A percentile compares a stretch with the other conserved stretches of the same genome.
Evolutionary conservation across 2,888 invertebrate species (phyloP).

Genomic region (Lamellibrachia satsuma): DNA sequence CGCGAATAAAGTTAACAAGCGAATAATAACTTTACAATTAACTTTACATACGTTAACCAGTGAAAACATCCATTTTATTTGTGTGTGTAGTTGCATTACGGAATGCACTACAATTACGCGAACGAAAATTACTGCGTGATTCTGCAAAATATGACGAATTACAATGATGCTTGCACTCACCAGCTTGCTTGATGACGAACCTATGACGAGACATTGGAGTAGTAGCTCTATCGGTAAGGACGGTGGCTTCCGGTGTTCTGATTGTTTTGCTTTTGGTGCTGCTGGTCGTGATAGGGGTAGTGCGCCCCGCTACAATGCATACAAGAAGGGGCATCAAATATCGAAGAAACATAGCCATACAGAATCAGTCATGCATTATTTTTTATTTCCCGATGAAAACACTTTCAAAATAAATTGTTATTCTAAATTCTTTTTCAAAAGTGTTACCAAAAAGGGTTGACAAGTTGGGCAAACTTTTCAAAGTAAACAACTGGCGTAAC

Average conservation of each 20-base stretch:
- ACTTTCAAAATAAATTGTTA: too few species aligned
- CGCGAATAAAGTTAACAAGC: too few species aligned
- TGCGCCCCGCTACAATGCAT: not conserved
- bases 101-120: too few species aligned
- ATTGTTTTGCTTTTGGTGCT: not conserved
- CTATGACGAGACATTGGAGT: not conserved
- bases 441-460: too few species aligned
- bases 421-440: too few species aligned
- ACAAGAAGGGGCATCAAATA: not conserved
- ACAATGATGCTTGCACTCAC: not conserved
- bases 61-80: too few species aligned
- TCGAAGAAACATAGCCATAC: not conserved
- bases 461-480: too few species aligned
- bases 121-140: not conserved
- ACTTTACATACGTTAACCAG: too few species aligned
- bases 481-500: too few species aligned
- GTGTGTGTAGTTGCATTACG: too few species aligned
- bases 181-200: not conserved
- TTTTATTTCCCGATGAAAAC: too few species aligned
- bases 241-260: not conserved
- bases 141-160: not conserved
- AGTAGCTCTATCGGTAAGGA: not conserved
- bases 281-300: not conserved
- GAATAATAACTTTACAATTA: too few species aligned
- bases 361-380: not conserved